Evolutionary conservation across 2,888 invertebrate species (phyloP).

Genomic region (Scaptomyza reducta): DNA sequence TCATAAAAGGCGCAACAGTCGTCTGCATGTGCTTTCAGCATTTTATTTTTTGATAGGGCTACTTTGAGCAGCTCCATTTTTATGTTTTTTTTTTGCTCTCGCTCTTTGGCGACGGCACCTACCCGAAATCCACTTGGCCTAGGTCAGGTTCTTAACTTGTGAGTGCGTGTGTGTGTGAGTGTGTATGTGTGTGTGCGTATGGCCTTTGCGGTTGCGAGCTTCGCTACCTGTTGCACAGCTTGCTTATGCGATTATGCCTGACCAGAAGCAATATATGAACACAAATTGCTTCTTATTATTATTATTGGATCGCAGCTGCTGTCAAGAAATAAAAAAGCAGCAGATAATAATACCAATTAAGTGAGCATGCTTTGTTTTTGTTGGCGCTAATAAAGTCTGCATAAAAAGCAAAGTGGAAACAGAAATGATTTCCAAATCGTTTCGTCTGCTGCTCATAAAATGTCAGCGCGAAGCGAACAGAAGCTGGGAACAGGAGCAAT

Average conservation of each 20-base stretch:
- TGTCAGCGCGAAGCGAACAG: conserved; percentile 44
- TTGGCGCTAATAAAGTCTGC: conserved; percentile 63
- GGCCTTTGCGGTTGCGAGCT: conserved; percentile 65
- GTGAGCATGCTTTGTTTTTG: conserved; percentile 63
- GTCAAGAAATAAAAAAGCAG: conserved; percentile 19
- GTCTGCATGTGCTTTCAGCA: conserved; percentile 52
- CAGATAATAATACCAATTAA: conserved; percentile 74
- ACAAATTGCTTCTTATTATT: conserved; percentile 68
- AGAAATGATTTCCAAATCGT: conserved; percentile 59
- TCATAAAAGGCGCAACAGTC: conserved; percentile 72
- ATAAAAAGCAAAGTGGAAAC: conserved; percentile 21
- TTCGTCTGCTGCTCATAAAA: conserved; percentile 45
- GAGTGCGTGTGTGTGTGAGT: conserved; percentile 8
- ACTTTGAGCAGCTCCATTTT: conserved; percentile 51
- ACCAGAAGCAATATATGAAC: conserved; percentile 6
- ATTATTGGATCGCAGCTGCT: conserved; percentile 69
- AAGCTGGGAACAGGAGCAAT: conserved; percentile 1
- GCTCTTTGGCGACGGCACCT: conserved; percentile 55
- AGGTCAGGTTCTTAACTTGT: conserved; percentile 70
- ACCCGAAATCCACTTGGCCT: conserved; percentile 75
- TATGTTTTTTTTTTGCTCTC: conserved; percentile 11
- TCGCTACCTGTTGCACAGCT: conserved; percentile 70
- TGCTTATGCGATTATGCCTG: background rate
- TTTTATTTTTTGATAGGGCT: conserved; percentile 51
- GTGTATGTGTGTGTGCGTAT: conserved; percentile 48